Evolutionary conservation across 2,797 vertebrate species (phyloP).

Genomic region (Enteromius mattozi): DNA sequence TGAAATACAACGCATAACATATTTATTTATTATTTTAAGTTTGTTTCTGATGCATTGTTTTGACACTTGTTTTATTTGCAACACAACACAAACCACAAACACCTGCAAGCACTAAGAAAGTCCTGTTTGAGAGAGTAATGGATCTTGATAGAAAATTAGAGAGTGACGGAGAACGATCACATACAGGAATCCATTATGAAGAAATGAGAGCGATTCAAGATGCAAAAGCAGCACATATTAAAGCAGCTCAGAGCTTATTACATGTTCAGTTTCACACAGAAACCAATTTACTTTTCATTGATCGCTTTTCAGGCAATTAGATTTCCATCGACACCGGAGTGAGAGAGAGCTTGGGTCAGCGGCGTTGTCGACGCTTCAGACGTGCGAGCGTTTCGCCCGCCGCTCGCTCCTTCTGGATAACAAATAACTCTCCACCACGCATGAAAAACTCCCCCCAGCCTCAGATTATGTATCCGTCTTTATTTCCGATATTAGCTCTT

Average conservation of each 20-base stretch:
- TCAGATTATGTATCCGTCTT: slow-evolving; percentile 80
- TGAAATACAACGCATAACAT: neutral
- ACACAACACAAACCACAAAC: neutral
- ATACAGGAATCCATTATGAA: slow-evolving; percentile 8
- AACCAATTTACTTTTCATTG: slow-evolving; percentile 81
- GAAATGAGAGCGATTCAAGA: slow-evolving; percentile 72
- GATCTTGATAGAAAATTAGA: slow-evolving; percentile 67
- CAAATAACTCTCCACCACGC: slow-evolving; percentile 73
- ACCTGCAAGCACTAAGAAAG: neutral
- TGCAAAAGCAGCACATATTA: slow-evolving; percentile 77
- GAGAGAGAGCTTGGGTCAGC: slow-evolving; percentile 73
- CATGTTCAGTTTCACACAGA: slow-evolving; percentile 76
- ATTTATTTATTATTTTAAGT: neutral
- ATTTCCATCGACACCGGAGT: slow-evolving; percentile 77
- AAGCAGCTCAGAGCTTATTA: slow-evolving; percentile 75
- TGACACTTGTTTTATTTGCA: neutral
- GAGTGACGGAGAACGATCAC: neutral
- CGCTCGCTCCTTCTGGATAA: slow-evolving; percentile 66
- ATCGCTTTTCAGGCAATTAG: slow-evolving; percentile 79
- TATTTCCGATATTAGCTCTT: slow-evolving; percentile 80
- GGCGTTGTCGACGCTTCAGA: slow-evolving; percentile 70
- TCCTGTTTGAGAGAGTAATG: slow-evolving; percentile 75
- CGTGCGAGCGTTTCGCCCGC: slow-evolving; percentile 46
- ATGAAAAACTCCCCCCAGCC: slow-evolving; percentile 68
- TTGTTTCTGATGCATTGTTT: neutral